phyloP scores from a whole-genome alignment of 2,113 vertebrate species.

The Arothron firmamentum region DNA sequence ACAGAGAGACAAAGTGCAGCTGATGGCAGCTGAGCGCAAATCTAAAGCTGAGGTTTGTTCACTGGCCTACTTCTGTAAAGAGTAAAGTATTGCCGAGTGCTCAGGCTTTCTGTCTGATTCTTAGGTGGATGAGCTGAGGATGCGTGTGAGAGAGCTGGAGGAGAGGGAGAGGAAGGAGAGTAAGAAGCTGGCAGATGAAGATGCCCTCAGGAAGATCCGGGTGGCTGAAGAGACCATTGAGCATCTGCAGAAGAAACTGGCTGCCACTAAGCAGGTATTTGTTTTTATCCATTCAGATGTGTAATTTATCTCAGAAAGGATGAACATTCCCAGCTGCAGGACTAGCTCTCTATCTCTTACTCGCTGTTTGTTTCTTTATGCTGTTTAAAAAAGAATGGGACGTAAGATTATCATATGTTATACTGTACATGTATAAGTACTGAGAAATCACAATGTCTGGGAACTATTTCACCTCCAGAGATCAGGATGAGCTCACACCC shows the following conservation, averaged over 20 bases:
- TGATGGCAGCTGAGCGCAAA: constrained; percentile 91
- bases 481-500: too few species aligned
- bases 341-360: too few species aligned
- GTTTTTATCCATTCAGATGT: neutral
- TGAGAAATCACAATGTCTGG: too few species aligned
- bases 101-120: neutral
- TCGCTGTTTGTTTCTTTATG: neutral
- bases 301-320: too few species aligned
- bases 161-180: constrained; percentile 88
- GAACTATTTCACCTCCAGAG: too few species aligned
- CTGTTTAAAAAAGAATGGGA: neutral
- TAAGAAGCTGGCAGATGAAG: constrained; percentile 91
- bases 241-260: constrained; percentile 88
- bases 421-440: too few species aligned
- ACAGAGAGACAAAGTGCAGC: constrained; percentile 91
- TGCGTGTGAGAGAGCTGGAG: constrained; percentile 84
- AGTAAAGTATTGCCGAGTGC: neutral
- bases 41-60: constrained; percentile 86
- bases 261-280: constrained; percentile 87
- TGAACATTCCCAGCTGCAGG: too few species aligned
- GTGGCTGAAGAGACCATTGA: constrained; percentile 90
- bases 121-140: constrained; percentile 84
- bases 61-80: neutral
- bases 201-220: constrained; percentile 85
- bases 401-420: too few species aligned